Percentiles rank a stretch among this genome's conserved stretches.
Conservation (phyloP, 37 sponge, comb jelly and placozoan genomes). For the Aplysina aerophoba region DNA sequence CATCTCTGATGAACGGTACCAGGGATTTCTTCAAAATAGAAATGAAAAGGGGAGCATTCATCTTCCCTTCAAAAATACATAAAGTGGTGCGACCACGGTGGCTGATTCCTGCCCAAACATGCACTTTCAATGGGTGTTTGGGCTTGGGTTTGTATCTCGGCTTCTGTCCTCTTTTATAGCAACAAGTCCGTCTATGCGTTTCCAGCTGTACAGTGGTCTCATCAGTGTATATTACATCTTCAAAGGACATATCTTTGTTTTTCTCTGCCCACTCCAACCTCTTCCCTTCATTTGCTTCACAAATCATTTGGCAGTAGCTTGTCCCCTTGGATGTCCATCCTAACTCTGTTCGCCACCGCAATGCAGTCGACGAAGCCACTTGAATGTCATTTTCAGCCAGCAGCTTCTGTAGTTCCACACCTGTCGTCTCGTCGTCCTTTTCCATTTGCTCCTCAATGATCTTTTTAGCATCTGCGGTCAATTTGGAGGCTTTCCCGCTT, state of each 20-base stretch:
- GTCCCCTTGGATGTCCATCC: conserved; percentile 38
- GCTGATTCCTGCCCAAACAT: conserved; percentile 33
- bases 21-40: neutral
- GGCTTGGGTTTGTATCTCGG: conserved; percentile 23
- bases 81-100: conserved; percentile 3
- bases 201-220: conserved; percentile 46
- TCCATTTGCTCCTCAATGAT: conserved; percentile 25
- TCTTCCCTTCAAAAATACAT: conserved; percentile 15
- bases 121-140: conserved; percentile 12
- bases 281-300: conserved; percentile 10
- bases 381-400: conserved; percentile 11
- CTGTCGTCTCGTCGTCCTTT: conserved; percentile 22
- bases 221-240: conserved; percentile 36
- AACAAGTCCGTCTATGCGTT: conserved; percentile 25
- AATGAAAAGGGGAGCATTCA: conserved; percentile 27
- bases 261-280: conserved; percentile 40
- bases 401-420: neutral
- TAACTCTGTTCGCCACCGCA: conserved; percentile 26
- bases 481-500: conserved; percentile 15
- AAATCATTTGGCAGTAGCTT: conserved; percentile 39
- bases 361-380: neutral
- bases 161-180: conserved; percentile 22
- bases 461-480: neutral
- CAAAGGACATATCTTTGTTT: conserved; percentile 17
- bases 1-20: conserved; percentile 24